Conservation (phyloP, 1,140 invertebrate genomes). For the Phthorimaea operculella region DNA sequence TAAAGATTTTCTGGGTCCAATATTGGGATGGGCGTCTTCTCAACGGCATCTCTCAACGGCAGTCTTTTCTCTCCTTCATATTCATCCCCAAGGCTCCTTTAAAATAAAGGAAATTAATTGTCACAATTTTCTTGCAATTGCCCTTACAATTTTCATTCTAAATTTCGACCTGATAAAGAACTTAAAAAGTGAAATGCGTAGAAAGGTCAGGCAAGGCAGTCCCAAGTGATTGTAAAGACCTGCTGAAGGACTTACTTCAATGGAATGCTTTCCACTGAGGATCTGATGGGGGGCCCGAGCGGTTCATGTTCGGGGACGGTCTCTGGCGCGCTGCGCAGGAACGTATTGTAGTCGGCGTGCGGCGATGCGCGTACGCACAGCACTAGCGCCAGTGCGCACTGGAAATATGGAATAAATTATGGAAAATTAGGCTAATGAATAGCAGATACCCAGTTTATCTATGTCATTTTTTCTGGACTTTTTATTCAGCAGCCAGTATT, state of each 20-base stretch:
- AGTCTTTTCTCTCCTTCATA: conserved; percentile 48
- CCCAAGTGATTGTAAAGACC: no score
- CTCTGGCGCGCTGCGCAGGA: conserved; percentile 48
- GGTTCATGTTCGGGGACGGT: conserved; percentile 48
- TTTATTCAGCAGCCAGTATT: no score
- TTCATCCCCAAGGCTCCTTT: conserved; percentile 43
- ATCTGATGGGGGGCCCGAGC: conserved; percentile 41
- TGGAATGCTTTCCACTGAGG: conserved; percentile 59
- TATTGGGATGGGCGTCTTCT: conserved; percentile 69
- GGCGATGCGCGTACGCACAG: conserved; percentile 38
- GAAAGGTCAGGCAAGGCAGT: no score
- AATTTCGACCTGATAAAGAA: no score
- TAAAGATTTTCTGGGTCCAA: conserved; percentile 31
- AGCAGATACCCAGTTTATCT: no score
- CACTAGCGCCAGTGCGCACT: conserved; percentile 32
- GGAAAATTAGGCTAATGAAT: no score
- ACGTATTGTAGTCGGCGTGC: conserved; percentile 28
- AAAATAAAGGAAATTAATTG: no score
- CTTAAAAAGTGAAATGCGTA: conserved; percentile 1
- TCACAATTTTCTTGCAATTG: no score
- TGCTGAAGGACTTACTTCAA: conserved; percentile 50
- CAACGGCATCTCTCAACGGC: conserved; percentile 75
- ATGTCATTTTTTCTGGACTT: no score
- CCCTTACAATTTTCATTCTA: no score
- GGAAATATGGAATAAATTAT: conserved; percentile 7